A percentile compares a stretch with the other conserved stretches of the same genome.
phyloP scores from a whole-genome alignment of 37 sponge, comb jelly and placozoan species.

The Halisarca cf. caerulea region DNA sequence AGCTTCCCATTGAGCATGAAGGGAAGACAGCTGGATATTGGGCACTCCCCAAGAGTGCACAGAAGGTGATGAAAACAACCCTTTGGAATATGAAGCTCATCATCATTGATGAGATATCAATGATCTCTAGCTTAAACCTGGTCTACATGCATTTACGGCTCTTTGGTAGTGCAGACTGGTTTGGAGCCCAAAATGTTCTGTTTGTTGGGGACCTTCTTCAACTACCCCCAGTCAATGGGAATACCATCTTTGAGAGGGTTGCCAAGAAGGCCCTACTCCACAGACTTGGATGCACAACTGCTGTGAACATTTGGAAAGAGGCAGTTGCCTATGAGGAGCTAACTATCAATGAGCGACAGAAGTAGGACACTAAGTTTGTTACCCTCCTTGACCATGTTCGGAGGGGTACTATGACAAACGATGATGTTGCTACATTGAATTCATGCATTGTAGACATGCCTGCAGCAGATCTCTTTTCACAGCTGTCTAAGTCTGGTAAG shows the following conservation, averaged over 20 bases:
- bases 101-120: constrained; percentile 67
- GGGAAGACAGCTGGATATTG: constrained; percentile 33
- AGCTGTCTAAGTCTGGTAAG: constrained; percentile 6
- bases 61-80: constrained; percentile 26
- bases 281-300: not conserved
- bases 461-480: not conserved
- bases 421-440: not conserved
- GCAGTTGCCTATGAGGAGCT: constrained; percentile 24
- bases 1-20: constrained; percentile 50
- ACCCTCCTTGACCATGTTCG: not conserved
- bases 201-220: constrained; percentile 65
- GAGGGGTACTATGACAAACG: not conserved
- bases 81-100: constrained; percentile 37
- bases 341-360: constrained; percentile 50
- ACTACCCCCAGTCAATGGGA: constrained; percentile 44
- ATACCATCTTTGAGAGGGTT: constrained; percentile 10
- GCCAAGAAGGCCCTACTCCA: not conserved
- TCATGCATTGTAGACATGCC: not conserved
- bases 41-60: constrained; percentile 2
- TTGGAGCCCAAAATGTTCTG: constrained; percentile 43
- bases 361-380: constrained; percentile 7
- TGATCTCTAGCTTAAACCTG: constrained; percentile 47
- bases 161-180: constrained; percentile 25
- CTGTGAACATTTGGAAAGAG: constrained; percentile 4
- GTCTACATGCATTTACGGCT: constrained; percentile 51